Percentiles rank a stretch among this genome's conserved stretches.
These are phyloP conservation scores for Parasteatoda lunata DNA, from an alignment of 2,888 invertebrate genomes.

Conservation along the genomic window DNA sequence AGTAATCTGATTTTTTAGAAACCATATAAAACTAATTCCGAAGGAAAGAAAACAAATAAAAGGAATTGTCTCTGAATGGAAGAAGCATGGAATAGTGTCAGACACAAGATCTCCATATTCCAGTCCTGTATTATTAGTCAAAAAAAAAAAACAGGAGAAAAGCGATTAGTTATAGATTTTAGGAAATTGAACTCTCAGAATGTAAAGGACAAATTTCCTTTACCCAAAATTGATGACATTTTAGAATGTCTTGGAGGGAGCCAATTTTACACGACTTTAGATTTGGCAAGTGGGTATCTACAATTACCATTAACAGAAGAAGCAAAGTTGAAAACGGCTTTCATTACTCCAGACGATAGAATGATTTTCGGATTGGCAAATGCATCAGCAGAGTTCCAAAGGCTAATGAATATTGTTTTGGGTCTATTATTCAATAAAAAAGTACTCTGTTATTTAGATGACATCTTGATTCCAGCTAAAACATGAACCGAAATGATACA, in stretches of 20 bases:
- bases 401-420: constrained; percentile 2
- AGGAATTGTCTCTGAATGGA: constrained; percentile 14
- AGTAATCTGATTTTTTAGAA: not conserved
- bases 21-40: constrained; percentile 9
- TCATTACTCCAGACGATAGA: constrained; percentile 12
- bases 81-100: too few relatives aligned
- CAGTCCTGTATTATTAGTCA: too few relatives aligned
- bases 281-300: constrained; percentile 18
- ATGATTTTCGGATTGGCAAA: constrained; percentile 26
- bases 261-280: constrained; percentile 4
- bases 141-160: too few relatives aligned
- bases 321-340: not conserved
- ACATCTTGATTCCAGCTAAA: too few relatives aligned
- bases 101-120: too few relatives aligned
- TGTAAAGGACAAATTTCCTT: constrained; percentile 5
- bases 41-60: constrained; percentile 4
- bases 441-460: too few relatives aligned
- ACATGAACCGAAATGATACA: too few relatives aligned
- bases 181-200: too few relatives aligned
- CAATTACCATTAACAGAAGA: constrained; percentile 14
- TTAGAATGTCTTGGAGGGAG: constrained; percentile 12
- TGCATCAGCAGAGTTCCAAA: constrained; percentile 17
- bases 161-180: too few relatives aligned
- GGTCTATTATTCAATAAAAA: too few relatives aligned
- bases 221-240: constrained; percentile 21